phyloP scores from a whole-genome alignment of 2,888 invertebrate species.

The Hypolimnas misippus region DNA sequence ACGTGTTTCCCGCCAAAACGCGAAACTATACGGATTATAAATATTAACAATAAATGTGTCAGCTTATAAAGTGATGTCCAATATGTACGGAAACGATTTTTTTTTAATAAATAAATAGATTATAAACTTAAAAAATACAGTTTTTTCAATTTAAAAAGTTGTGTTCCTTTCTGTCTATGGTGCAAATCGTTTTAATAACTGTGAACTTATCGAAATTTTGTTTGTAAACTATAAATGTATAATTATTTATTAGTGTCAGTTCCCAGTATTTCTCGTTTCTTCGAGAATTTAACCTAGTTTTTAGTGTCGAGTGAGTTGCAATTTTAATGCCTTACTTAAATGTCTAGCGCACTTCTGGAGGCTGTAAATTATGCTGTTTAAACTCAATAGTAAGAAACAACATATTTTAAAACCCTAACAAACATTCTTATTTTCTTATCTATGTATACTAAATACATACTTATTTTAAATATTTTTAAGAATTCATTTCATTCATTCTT shows the following conservation, averaged over 20 bases:
- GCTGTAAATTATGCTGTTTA: not conserved
- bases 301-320: slow-evolving; percentile 5
- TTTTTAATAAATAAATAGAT: not conserved
- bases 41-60: not conserved
- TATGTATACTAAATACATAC: no score
- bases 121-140: not conserved
- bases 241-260: not conserved
- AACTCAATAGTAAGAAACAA: no score
- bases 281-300: slow-evolving; percentile 5
- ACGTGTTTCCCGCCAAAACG: not conserved
- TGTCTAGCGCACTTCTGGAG: slow-evolving; percentile 4
- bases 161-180: no score
- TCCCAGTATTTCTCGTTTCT: slow-evolving; percentile 1
- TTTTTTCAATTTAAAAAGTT: not conserved
- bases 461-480: no score
- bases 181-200: not conserved
- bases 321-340: slow-evolving; percentile 10
- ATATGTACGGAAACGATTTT: not conserved
- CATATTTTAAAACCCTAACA: no score
- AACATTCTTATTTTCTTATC: no score
- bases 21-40: not conserved
- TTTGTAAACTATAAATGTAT: not conserved
- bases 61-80: not conserved
- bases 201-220: not conserved
- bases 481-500: no score